Evolutionary conservation across 2,113 vertebrate species (phyloP), one percentile per base, ranked within the genome.

Genomic region (Coptodon rendalli): DNA sequence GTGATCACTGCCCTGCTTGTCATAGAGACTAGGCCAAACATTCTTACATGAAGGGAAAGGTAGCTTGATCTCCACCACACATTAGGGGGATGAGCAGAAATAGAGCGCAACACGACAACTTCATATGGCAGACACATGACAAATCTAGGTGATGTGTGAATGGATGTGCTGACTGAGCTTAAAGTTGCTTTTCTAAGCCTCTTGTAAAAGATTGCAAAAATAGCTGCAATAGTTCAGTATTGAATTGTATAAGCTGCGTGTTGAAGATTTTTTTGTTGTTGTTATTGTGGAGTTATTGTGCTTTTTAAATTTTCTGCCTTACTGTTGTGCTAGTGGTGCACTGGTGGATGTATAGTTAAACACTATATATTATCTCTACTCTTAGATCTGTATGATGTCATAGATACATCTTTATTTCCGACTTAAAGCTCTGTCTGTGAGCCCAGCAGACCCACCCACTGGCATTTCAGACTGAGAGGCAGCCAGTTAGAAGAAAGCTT

Each of bases 161-260:
- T 78, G 17, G 1, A 78, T 52, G 10, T 3, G 73, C 2, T 78
- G 52, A 78, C 6, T 50, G 27, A 52, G 73, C 27, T 50, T 31
- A 78, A 50, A 78, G 16, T 12, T 78, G 43, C 17, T 50, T 78
- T 78, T 78, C 17, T 31, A 31, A 50, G 27, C 43, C 43, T 50
- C 0, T 13, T 52, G 17, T 50, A 50, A 52, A 52, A 52, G 8
- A 5, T 11, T 16, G 68, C 22, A 0, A 78, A 76, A 76, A 50
- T 78, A 52, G 2, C 1, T 78, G 9, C 73, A 78, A 13, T 3
- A 31, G 24, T 13, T 50, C 45, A 52, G 27, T 50, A 8, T 34
- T n/a, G 4, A 50, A 50, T 6, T 34, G 2, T 13, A 52, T 13
- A 0, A 78, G 45, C 31, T 36, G 31, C 31, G 0, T 0, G 2